phyloP scores from a whole-genome alignment of 2,797 vertebrate species.

The Micropoecilia bifurca region DNA sequence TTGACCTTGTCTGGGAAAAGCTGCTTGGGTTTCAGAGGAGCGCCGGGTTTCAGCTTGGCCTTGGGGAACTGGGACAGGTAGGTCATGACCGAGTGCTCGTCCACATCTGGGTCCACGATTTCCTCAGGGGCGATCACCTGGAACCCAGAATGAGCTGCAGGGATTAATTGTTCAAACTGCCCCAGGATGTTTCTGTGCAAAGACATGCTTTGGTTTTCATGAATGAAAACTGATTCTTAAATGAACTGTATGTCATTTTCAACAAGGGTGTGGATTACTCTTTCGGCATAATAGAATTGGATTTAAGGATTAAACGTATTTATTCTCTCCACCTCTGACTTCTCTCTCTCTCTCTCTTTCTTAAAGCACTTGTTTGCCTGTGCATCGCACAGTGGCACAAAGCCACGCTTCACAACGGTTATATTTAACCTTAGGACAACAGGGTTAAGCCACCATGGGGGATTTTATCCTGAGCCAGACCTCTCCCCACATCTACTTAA shows the following conservation, averaged over 20 bases:
- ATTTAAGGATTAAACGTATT: constrained; percentile 58
- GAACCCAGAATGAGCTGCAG: constrained; percentile 23
- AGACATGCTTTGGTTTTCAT: background rate
- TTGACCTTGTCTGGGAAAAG: constrained; percentile 89
- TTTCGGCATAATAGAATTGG: constrained; percentile 32
- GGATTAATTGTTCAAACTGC: constrained; percentile 10
- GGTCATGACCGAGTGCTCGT: constrained; percentile 96
- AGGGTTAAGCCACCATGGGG: constrained; percentile 69
- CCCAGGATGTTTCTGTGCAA: background rate
- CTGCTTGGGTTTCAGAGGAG: constrained; percentile 85
- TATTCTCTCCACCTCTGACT: constrained; percentile 44
- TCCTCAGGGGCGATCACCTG: constrained; percentile 95
- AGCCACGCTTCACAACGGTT: constrained; percentile 62
- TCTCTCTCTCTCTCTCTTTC: constrained; percentile 30
- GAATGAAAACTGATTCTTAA: constrained; percentile 14
- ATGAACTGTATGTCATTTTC: constrained; percentile 15
- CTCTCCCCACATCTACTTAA: constrained; percentile 75
- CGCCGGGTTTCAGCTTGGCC: constrained; percentile 92
- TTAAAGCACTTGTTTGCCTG: constrained; percentile 58
- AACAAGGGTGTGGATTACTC: constrained; percentile 22
- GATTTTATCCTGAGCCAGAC: constrained; percentile 73
- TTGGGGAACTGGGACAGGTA: constrained; percentile 97
- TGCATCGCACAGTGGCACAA: constrained; percentile 68
- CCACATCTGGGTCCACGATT: constrained; percentile 94
- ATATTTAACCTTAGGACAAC: constrained; percentile 79